Conservation (phyloP, 2,113 vertebrate species). For the Cololabis saira region DNA sequence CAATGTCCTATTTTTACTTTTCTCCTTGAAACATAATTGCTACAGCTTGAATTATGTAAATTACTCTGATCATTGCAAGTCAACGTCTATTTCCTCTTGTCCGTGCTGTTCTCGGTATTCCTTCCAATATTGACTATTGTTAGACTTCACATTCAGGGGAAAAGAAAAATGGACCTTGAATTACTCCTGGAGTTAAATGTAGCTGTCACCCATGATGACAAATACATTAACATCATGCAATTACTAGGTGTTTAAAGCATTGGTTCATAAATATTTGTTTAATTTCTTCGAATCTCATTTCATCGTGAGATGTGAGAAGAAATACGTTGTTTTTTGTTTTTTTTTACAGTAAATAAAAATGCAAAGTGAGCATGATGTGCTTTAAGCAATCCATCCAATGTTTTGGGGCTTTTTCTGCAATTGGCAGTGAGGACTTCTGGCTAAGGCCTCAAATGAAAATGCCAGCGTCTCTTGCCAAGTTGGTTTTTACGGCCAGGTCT, state of each 20-base stretch:
- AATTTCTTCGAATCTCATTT: too few relatives aligned
- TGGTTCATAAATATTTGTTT: too few relatives aligned
- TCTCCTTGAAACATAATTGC: neutral
- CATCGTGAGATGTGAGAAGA: conserved; percentile 8
- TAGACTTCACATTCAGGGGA: too few relatives aligned
- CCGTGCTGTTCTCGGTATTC: too few relatives aligned
- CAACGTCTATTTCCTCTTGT: too few relatives aligned
- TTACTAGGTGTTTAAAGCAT: too few relatives aligned
- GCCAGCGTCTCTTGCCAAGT: conserved; percentile 57
- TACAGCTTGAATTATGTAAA: conserved; percentile 1
- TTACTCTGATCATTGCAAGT: neutral
- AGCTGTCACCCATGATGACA: too few relatives aligned
- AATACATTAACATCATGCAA: too few relatives aligned
- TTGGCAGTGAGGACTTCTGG: conserved; percentile 42
- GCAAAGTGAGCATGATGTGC: conserved; percentile 42
- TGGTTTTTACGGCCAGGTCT: conserved; percentile 40
- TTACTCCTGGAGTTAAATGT: too few relatives aligned
- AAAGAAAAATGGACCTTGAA: too few relatives aligned
- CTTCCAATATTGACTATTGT: too few relatives aligned
- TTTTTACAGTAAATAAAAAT: conserved; percentile 36
- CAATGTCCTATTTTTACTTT: neutral
- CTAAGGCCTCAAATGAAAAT: conserved; percentile 18
- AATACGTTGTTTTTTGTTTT: neutral
- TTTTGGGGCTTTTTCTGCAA: conserved; percentile 26
- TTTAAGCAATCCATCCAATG: conserved; percentile 40